Percentiles rank a stretch among this genome's conserved stretches.
phyloP scores from a whole-genome alignment of 37 sponge, comb jelly and placozoan genomes.

The Haliclona indistincta region DNA sequence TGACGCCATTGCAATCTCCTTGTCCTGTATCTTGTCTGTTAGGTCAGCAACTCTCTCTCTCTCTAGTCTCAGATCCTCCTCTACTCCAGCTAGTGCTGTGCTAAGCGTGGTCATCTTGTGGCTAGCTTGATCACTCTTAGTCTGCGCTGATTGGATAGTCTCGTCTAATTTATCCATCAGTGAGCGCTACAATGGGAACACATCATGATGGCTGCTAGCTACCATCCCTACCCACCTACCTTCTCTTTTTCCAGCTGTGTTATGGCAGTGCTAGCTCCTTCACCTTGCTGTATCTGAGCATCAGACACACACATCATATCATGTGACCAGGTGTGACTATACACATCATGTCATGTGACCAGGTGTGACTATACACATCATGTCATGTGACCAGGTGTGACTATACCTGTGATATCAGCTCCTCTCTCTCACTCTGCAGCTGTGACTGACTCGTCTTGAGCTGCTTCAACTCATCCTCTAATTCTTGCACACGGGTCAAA shows the following conservation, averaged over 20 bases:
- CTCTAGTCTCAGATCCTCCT: too few relatives aligned
- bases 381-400: background rate
- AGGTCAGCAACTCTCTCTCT: too few relatives aligned
- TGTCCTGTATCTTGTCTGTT: constrained; percentile 43
- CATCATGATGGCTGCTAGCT: background rate
- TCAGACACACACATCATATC: background rate
- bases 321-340: background rate
- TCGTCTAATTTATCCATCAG: constrained; percentile 52
- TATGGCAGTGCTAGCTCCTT: constrained; percentile 70
- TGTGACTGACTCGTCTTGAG: constrained; percentile 43
- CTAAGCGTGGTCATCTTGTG: constrained; percentile 34
- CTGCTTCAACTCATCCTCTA: constrained; percentile 29
- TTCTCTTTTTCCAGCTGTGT: constrained; percentile 78
- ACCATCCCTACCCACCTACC: constrained; percentile 24
- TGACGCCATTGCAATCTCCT: constrained; percentile 19
- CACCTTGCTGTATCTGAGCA: constrained; percentile 72
- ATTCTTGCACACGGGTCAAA: constrained; percentile 27
- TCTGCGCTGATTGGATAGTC: constrained; percentile 1
- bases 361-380: background rate
- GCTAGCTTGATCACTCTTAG: constrained; percentile 21
- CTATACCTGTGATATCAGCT: constrained; percentile 60
- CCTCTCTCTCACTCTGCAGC: constrained; percentile 53
- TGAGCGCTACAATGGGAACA: constrained; percentile 12
- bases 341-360: background rate
- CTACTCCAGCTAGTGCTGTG: constrained; percentile 23